Base-by-base conservation (phyloP, 2,888 invertebrate genomes). In the Athetis lepigone region DNA sequence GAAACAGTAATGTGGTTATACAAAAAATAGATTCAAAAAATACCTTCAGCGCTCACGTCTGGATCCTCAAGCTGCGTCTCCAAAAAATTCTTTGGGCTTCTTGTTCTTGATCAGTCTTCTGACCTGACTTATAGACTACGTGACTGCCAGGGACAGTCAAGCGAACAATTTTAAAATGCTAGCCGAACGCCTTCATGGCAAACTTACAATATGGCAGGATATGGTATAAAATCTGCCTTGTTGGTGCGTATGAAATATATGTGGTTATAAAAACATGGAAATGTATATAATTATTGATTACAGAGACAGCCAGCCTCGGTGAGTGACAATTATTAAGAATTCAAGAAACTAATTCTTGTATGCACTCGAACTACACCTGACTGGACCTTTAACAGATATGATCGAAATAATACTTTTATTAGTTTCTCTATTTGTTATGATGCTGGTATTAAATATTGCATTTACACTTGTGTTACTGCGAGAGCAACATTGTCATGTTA, bases 311-410 rank as follows among this genome's bases (percentile, higher is more conserved):
- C 80, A 80, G 85, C 87, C 88, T 85, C 86, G 86, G 84, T 87
- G 86, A 90, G 86, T 87, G 85, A 86, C 83, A 84, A 84, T 67
- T 73, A 74, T 83, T 86, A 89, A 86, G 80, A 86, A 88, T 88
- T 89, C 85, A 90, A 91, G 84, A 89, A 89, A 89, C 85, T 83
- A 89, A 86, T 88, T 92, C 91, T 92, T 92, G 93, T 92, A 90
- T 91, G 87, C 90, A 92, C 95, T 94, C 94, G 94, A 91, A 90
- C 94, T 94, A 95, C 95, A 95, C 95, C 94, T 94, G 95, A 94
- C 95, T 89, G 95, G 95, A 95, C 95, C 95, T 95, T 95, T 94
- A 95, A 95, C 95, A 95, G 92, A 95, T 94, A 93, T 94, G 89
- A 94, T 94, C 89, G 92, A 93, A 94, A 92, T 88, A 91, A 92